phyloP scores from a whole-genome alignment of 2,888 invertebrate species.

The Drosophila trichaetosa region DNA sequence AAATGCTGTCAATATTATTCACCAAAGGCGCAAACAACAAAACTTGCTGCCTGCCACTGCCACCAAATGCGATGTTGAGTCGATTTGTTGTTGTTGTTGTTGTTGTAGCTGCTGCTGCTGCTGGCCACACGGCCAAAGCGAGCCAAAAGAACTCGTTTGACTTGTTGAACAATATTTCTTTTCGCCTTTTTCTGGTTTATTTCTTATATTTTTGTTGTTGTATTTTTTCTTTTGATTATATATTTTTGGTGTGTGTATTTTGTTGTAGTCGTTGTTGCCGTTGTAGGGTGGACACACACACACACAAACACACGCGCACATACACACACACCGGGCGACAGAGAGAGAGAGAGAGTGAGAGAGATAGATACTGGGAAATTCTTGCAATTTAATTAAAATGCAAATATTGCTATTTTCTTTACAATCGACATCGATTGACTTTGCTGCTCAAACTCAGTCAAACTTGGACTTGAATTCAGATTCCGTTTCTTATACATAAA shows the following conservation, averaged over 20 bases:
- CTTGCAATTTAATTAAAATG: slow-evolving; percentile 61
- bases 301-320: slow-evolving; percentile 13
- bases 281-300: slow-evolving; percentile 33
- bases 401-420: slow-evolving; percentile 61
- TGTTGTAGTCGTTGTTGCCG: slow-evolving; percentile 33
- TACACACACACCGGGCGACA: slow-evolving; percentile 9
- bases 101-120: slow-evolving; percentile 45
- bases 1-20: slow-evolving; percentile 80
- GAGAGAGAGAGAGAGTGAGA: not conserved
- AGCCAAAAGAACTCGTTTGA: slow-evolving; percentile 85
- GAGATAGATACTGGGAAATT: slow-evolving; percentile 45
- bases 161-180: slow-evolving; percentile 85
- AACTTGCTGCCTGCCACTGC: slow-evolving; percentile 65
- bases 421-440: slow-evolving; percentile 42
- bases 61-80: slow-evolving; percentile 62
- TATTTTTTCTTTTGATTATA: slow-evolving; percentile 62
- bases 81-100: slow-evolving; percentile 60
- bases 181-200: slow-evolving; percentile 73
- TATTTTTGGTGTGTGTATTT: slow-evolving; percentile 47
- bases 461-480: slow-evolving; percentile 19
- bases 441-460: slow-evolving; percentile 25
- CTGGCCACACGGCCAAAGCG: slow-evolving; percentile 81
- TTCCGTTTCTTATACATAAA: slow-evolving; percentile 25
- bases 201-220: slow-evolving; percentile 47
- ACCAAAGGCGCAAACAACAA: slow-evolving; percentile 78